phyloP scores from a whole-genome alignment of 2,113 vertebrate species.

The Entelurus aequoreus region DNA sequence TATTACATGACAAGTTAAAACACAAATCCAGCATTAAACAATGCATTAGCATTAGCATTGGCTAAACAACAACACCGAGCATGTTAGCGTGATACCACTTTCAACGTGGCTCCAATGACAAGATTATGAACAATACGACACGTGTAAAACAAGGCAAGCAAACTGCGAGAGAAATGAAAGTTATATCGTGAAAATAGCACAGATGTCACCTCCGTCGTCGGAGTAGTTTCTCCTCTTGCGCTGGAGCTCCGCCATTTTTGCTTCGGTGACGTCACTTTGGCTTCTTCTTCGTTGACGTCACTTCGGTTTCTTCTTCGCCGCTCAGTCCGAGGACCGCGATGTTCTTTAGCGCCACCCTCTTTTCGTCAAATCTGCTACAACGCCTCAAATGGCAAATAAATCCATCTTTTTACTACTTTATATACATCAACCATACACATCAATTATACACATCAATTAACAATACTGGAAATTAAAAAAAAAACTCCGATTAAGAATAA shows the following conservation, averaged over 20 bases:
- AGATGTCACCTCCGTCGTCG: conserved; percentile 72
- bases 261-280: neutral
- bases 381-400: no score
- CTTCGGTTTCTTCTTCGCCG: neutral
- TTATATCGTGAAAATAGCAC: conserved; percentile 33
- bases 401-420: no score
- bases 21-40: neutral
- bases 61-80: conserved; percentile 23
- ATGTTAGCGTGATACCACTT: conserved; percentile 7
- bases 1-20: neutral
- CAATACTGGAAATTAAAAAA: no score
- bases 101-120: neutral
- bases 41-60: conserved; percentile 13
- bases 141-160: neutral
- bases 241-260: conserved; percentile 61
- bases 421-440: no score
- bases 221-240: conserved; percentile 28
- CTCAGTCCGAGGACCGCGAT: no score
- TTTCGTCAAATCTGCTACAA: no score
- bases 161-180: neutral
- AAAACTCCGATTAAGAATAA: no score
- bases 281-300: neutral
- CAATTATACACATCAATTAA: no score
- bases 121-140: no score
- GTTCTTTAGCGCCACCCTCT: neutral